Evolutionary conservation across 2,888 invertebrate genomes (phyloP), one percentile per base, ranked within the genome.

Genomic region (Leptura quadrifasciata): DNA sequence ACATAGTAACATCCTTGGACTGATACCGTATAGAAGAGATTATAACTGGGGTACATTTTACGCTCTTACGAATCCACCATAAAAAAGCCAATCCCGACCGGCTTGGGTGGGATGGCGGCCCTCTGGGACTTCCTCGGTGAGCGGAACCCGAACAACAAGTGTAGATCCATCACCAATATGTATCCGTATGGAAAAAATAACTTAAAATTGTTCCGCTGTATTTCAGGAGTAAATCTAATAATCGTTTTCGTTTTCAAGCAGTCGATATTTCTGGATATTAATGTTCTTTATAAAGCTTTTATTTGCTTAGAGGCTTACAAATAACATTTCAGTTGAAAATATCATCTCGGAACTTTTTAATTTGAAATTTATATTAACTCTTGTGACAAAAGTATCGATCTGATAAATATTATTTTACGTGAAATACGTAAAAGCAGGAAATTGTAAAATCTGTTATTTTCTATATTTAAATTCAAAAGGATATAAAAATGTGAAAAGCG

Each of bases 21-120:
- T 6, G 31, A 10, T 47, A n/a, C 31, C 27, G 31, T 61, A 31
- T 61, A n/a, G n/a, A 31, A 18, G 17, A 27, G 60, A 58, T 61
- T 61, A 61, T 61, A 31, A 61, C 60, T 17, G 24, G 58, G 58
- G 60, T 61, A 61, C 31, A 31, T 61, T 61, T 61, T 61, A 61
- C 18, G 60, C 60, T 17, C 60, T 27, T 61, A 31, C 60, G 60
- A 61, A 61, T 61, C 18, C 31, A n/a, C 60, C 27, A 31, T 61
- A 61, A 61, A 61, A 61, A 61, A 61, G 31, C 60, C 60, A 61
- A 61, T 61, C 60, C 31, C 17, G 31, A 18, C 31, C 8, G 60
- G 5, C 60, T 31, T n/a, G 27, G 27, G 60, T 61, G n/a, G 27
- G 17, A 27, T 31, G 17, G 27, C n/a, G 60, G n/a, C 60, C 60